Conservation (phyloP, 2,113 vertebrate species). For the Heterotis niloticus region DNA sequence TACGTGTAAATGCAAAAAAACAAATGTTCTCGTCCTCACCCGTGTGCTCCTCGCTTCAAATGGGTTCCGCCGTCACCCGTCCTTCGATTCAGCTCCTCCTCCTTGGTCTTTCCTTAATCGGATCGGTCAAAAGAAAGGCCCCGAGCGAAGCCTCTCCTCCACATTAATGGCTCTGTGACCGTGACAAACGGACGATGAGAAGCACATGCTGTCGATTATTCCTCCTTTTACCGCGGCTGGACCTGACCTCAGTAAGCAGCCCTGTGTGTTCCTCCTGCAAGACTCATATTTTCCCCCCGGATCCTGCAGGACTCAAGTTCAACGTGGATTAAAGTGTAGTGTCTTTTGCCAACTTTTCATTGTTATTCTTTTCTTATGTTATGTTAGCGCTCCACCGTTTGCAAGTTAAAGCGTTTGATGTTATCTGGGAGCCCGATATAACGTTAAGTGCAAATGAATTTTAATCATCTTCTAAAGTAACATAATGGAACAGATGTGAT, state of each 20-base stretch:
- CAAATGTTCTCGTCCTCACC: not conserved
- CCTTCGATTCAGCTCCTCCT: not conserved
- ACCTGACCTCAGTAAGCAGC: not conserved
- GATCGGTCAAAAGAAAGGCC: not conserved
- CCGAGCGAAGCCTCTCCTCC: not conserved
- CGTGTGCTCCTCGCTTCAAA: not conserved
- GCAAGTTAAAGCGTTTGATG: conserved; percentile 48
- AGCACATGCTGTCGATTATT: conserved; percentile 28
- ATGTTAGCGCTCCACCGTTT: conserved; percentile 40
- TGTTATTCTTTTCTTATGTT: conserved; percentile 47
- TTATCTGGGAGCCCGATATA: conserved; percentile 51
- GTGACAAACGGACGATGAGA: conserved; percentile 29
- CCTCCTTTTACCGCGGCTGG: not conserved
- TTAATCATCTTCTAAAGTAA: conserved; percentile 35
- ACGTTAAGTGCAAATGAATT: conserved; percentile 38
- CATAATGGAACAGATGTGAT: conserved; percentile 44
- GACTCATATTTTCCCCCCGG: not conserved
- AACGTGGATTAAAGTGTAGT: conserved; percentile 22
- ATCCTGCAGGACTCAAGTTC: not conserved
- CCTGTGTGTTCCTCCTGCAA: not conserved
- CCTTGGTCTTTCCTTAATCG: not conserved
- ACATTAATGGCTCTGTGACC: conserved; percentile 23
- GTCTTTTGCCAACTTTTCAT: conserved; percentile 40
- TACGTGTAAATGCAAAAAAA: not conserved
- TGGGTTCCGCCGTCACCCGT: not conserved